Evolutionary conservation across 2,797 vertebrate genomes (phyloP), one percentile per base, ranked within the genome.

Genomic region (Threskiornis aethiopicus): DNA sequence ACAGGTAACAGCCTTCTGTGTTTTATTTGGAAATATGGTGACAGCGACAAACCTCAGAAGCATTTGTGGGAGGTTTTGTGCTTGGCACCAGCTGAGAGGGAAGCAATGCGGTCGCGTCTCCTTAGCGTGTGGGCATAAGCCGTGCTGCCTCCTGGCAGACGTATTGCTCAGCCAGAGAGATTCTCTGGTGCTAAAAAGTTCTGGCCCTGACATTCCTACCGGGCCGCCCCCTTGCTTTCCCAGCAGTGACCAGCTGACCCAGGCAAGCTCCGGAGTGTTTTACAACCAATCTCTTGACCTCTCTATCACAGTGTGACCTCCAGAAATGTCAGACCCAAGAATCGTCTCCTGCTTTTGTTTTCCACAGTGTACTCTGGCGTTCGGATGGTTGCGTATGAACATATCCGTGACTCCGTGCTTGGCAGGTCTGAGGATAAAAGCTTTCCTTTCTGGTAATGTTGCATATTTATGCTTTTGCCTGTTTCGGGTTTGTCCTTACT

Each of bases 341-440:
- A 55, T 8, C 4, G 1, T 67, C n/a, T 89, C 71, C 71, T 62
- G 39, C 49, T 92, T 87, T 94, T 93, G 46, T 52, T 96, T 77
- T 51, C 71, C n/a, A 21, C 94, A 99, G 99, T 99, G 64, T 99
- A 99, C 95, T 98, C 98, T 5, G 99, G 99, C 7, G 98, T 98
- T 79, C 98, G 98, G 90, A 99, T 99, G 98, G 97, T 99, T 57
- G 97, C 96, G 3, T 99, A 99, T 0, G 99, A 99, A 94, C 98
- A 99, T 70, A 97, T 99, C 47, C 98, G 98, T 37, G 99, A 99
- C 77, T 98, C 98, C 1, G 93, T 98, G 31, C 98, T 99, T 82
- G 98, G 98, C 91, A 98, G 98, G 95, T 96, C 93, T 52, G 97
- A 98, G 85, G 98, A 98, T 85, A 96, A 98, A 47, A 97, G 88